phyloP scores from a whole-genome alignment of 35 echinoderm and acorn worm species.

The Anneissia japonica region DNA sequence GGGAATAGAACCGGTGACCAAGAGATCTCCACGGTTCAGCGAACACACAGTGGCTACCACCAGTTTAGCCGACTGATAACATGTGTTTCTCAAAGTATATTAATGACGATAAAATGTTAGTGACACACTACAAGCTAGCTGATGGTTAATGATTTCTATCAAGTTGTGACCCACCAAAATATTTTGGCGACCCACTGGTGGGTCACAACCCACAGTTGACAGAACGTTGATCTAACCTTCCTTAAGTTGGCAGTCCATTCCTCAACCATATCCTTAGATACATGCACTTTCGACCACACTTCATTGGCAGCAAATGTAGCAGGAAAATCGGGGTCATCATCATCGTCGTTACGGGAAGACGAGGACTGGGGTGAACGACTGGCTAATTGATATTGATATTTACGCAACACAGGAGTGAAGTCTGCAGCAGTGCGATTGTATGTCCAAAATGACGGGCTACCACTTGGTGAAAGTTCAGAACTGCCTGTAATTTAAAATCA shows the following conservation, averaged over 20 bases:
- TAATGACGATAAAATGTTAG: no score
- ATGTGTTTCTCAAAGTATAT: no score
- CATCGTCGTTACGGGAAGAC: slow-evolving; percentile 41
- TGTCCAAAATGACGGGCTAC: slow-evolving; percentile 84
- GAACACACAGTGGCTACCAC: no score
- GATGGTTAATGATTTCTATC: no score
- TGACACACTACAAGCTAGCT: no score
- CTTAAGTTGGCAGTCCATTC: slow-evolving; percentile 72
- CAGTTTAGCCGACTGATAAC: no score
- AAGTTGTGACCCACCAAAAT: no score
- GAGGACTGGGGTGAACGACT: slow-evolving; percentile 89
- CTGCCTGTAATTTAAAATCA: slow-evolving; percentile 42
- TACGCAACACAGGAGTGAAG: slow-evolving; percentile 76
- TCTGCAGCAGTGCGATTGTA: slow-evolving; percentile 86
- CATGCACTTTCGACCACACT: slow-evolving; percentile 56
- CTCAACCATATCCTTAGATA: slow-evolving; percentile 68
- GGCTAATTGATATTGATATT: slow-evolving; percentile 93
- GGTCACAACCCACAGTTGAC: no score
- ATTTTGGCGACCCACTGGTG: no score
- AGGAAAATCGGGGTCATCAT: slow-evolving; percentile 89
- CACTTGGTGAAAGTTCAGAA: slow-evolving; percentile 78
- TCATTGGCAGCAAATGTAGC: slow-evolving; percentile 74
- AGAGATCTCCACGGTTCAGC: no score
- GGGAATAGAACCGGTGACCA: no score
- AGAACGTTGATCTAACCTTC: slow-evolving; percentile 57